phyloP scores from a whole-genome alignment of 2,797 vertebrate species.

The Xenops minutus region DNA sequence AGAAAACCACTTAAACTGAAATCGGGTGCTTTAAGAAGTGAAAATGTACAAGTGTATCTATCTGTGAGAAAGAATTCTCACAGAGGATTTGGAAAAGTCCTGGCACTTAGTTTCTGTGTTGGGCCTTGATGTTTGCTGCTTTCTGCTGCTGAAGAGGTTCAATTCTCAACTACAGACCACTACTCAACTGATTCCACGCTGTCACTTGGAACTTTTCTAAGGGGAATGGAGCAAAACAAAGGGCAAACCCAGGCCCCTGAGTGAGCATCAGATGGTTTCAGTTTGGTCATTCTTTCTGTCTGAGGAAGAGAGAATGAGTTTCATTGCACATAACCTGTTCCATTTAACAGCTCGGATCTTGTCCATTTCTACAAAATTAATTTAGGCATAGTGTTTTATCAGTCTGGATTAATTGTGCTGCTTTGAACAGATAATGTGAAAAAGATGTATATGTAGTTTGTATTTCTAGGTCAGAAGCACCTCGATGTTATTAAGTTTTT shows the following conservation, averaged over 20 bases:
- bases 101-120: neutral
- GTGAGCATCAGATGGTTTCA: neutral
- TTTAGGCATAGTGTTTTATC: neutral
- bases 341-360: neutral
- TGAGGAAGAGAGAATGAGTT: neutral
- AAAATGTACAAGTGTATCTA: neutral
- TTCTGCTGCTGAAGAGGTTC: neutral
- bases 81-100: neutral
- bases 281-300: neutral
- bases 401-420: neutral
- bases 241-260: neutral
- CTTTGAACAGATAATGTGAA: neutral
- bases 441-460: neutral
- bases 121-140: neutral
- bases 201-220: neutral
- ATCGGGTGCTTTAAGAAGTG: neutral
- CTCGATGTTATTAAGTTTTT: neutral
- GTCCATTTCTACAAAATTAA: neutral
- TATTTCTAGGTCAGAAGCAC: conserved; percentile 46
- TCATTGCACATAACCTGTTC: neutral
- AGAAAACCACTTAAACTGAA: neutral
- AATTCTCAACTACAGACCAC: neutral
- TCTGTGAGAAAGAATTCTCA: neutral
- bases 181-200: neutral
- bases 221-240: neutral